Evolutionary conservation across 30 jellyfish, hydroid and myxozoan genomes (phyloP).

Genomic region (Aurelia aurita complex sp. Pacific): DNA sequence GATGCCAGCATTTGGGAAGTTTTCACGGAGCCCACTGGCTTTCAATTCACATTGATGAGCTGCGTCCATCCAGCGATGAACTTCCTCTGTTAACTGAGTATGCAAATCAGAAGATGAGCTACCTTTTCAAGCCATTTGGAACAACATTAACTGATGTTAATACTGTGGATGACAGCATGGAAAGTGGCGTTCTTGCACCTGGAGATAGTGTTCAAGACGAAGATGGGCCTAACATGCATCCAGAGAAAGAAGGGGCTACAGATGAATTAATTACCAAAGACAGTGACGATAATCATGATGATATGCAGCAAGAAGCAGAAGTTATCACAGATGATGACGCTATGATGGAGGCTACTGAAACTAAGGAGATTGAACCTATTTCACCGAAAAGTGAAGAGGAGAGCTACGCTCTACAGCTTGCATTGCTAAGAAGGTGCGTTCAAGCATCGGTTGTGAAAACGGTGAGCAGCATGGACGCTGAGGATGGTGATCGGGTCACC

Average conservation of each 20-base stretch:
- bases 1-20: conserved; percentile 55
- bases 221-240: no score
- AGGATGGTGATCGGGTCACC: conserved; percentile 20
- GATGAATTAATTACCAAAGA: no score
- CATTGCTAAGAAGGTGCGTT: conserved; percentile 35
- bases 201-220: no score
- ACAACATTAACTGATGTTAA: background rate
- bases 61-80: conserved; percentile 61
- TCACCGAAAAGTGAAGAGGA: background rate
- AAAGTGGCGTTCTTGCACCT: no score
- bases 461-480: background rate
- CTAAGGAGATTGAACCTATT: background rate
- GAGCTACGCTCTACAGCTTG: conserved; percentile 33
- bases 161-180: no score
- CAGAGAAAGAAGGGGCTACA: no score
- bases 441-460: conserved; percentile 37
- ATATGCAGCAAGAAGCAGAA: background rate
- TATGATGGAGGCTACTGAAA: background rate
- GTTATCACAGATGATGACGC: background rate
- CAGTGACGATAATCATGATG: no score
- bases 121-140: conserved; percentile 21
- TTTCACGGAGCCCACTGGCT: conserved; percentile 69
- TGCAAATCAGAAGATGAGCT: conserved; percentile 48
- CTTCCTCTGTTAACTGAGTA: conserved; percentile 57
- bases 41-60: conserved; percentile 80